phyloP scores from a whole-genome alignment of 2,888 invertebrate species.

The Harpalus rubripes region DNA sequence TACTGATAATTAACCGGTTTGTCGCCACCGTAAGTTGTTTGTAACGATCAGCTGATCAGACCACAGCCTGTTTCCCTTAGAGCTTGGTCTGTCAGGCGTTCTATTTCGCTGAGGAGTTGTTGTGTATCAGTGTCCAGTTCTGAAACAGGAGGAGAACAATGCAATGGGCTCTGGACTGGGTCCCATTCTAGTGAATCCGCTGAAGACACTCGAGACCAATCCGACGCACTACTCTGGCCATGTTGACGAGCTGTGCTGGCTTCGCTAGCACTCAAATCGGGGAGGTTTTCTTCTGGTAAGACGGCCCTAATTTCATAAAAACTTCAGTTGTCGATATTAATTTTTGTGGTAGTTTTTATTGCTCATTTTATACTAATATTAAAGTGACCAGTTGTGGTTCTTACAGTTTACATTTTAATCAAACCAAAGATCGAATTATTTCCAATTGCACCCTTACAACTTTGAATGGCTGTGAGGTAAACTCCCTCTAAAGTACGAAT shows the following conservation, averaged over 20 bases:
- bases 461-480: too few species aligned
- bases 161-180: slow-evolving; percentile 78
- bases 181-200: slow-evolving; percentile 87
- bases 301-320: slow-evolving; percentile 68
- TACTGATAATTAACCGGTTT: slow-evolving; percentile 36
- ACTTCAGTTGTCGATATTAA: neutral
- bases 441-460: too few species aligned
- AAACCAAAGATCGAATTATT: too few species aligned
- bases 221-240: slow-evolving; percentile 75
- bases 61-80: slow-evolving; percentile 82
- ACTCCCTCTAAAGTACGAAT: too few species aligned
- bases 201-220: slow-evolving; percentile 83
- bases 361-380: too few species aligned
- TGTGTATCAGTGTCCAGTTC: slow-evolving; percentile 83
- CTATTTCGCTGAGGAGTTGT: slow-evolving; percentile 83
- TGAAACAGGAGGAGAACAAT: slow-evolving; percentile 76
- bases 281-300: slow-evolving; percentile 69
- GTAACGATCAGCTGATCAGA: slow-evolving; percentile 74
- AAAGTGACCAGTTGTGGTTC: too few species aligned
- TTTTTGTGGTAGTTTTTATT: too few species aligned
- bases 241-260: slow-evolving; percentile 72
- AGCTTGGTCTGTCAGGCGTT: slow-evolving; percentile 83
- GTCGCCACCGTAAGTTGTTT: slow-evolving; percentile 7
- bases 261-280: slow-evolving; percentile 68
- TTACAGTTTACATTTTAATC: too few species aligned